phyloP scores from a whole-genome alignment of 2,113 vertebrate genomes.

The Peromyscus maniculatus region DNA sequence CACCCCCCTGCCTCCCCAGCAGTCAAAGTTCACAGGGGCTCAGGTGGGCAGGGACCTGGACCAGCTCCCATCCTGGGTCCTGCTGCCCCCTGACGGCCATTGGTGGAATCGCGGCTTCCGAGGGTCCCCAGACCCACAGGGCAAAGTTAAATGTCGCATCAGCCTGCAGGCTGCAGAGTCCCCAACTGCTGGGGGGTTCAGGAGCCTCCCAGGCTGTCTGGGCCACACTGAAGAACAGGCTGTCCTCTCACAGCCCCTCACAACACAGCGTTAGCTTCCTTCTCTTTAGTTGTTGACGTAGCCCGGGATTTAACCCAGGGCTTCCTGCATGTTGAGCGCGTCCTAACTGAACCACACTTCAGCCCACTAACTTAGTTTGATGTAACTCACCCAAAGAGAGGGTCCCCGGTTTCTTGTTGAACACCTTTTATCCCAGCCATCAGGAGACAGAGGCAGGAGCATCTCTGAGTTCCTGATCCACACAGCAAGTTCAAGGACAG shows the following conservation, averaged over 20 bases:
- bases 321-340: no score
- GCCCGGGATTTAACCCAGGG: no score
- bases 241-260: not conserved
- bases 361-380: not conserved
- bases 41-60: not conserved
- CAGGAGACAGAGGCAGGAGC: not conserved
- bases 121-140: not conserved
- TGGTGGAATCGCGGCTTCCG: not conserved
- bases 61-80: not conserved
- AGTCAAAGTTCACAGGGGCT: not conserved
- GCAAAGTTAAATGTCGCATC: not conserved
- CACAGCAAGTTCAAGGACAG: not conserved
- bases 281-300: not conserved
- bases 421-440: not conserved
- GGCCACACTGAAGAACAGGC: not conserved
- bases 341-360: not conserved
- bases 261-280: not conserved
- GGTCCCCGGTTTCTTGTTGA: not conserved
- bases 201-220: no score
- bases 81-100: conserved; percentile 18
- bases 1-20: not conserved
- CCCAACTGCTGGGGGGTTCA: not conserved
- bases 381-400: not conserved
- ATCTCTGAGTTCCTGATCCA: not conserved
- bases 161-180: not conserved